Percentiles rank a stretch among this genome's conserved stretches.
These are phyloP conservation scores for Mamestra configurata DNA, from an alignment of 1,140 invertebrate genomes.

Conservation along the genomic window DNA sequence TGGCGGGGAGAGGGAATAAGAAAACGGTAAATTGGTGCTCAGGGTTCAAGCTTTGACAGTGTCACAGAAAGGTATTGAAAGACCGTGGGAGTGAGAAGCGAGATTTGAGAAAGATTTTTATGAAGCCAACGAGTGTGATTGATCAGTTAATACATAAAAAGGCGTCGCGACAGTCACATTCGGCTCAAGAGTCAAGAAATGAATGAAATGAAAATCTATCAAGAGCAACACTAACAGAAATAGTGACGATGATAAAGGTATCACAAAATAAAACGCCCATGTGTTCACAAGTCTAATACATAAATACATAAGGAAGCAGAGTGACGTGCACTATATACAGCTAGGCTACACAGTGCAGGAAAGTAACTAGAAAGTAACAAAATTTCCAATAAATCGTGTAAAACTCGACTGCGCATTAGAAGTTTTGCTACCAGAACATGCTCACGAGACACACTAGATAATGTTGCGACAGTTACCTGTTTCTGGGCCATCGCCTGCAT, in stretches of 20 bases:
- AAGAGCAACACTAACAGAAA: constrained; percentile 86
- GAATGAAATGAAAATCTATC: constrained; percentile 86
- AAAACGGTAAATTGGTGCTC: constrained; percentile 76
- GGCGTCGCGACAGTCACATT: constrained; percentile 81
- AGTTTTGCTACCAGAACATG: constrained; percentile 67
- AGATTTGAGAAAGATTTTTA: constrained; percentile 69
- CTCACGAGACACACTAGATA: constrained; percentile 65
- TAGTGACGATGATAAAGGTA: constrained; percentile 86
- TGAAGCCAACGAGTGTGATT: constrained; percentile 75
- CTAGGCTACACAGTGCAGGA: constrained; percentile 73
- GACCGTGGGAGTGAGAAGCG: constrained; percentile 78
- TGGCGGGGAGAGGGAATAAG: constrained; percentile 66
- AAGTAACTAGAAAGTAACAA: constrained; percentile 63
- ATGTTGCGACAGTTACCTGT: constrained; percentile 93
- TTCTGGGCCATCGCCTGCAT: constrained; percentile 98
- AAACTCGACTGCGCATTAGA: constrained; percentile 49
- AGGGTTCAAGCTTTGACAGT: constrained; percentile 78
- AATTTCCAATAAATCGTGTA: constrained; percentile 63
- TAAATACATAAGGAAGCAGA: constrained; percentile 78
- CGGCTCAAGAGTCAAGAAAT: constrained; percentile 80
- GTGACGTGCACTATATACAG: constrained; percentile 78
- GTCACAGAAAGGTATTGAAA: constrained; percentile 74
- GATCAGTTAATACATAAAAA: constrained; percentile 71
- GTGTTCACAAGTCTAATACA: constrained; percentile 73
- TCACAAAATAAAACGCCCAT: constrained; percentile 88